A percentile compares a stretch with the other conserved stretches of the same genome.
These are phyloP conservation scores for Prionace glauca DNA, from an alignment of 2,797 vertebrate species.

Conservation along the genomic window DNA sequence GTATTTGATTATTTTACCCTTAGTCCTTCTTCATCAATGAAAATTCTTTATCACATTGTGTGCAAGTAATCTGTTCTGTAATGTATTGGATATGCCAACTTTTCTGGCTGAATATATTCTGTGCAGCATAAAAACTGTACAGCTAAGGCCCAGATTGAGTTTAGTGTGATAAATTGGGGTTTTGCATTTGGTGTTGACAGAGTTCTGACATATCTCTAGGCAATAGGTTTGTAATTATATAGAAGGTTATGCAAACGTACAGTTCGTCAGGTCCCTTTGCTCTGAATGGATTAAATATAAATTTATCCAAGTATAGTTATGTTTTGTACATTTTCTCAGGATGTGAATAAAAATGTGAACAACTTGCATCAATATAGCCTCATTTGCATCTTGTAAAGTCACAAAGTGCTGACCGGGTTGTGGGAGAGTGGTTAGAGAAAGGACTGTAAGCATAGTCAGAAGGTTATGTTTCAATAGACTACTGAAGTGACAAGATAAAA, in stretches of 20 bases:
- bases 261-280: background rate
- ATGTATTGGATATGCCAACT: background rate
- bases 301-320: background rate
- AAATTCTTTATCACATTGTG: background rate
- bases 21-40: background rate
- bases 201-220: background rate
- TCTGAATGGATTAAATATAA: background rate
- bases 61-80: background rate
- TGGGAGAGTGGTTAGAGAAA: background rate
- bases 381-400: background rate
- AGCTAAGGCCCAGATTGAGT: background rate
- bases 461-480: background rate
- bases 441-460: background rate
- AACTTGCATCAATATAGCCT: background rate
- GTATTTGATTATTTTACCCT: background rate
- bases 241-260: background rate
- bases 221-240: background rate
- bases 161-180: background rate
- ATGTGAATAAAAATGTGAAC: constrained; percentile 33
- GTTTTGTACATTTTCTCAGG: constrained; percentile 33
- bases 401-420: background rate
- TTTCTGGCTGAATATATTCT: background rate
- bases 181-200: background rate
- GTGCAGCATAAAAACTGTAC: background rate
- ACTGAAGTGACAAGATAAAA: background rate